Evolutionary conservation across 2,113 vertebrate genomes (phyloP).

Genomic region (Crocuta crocuta): DNA sequence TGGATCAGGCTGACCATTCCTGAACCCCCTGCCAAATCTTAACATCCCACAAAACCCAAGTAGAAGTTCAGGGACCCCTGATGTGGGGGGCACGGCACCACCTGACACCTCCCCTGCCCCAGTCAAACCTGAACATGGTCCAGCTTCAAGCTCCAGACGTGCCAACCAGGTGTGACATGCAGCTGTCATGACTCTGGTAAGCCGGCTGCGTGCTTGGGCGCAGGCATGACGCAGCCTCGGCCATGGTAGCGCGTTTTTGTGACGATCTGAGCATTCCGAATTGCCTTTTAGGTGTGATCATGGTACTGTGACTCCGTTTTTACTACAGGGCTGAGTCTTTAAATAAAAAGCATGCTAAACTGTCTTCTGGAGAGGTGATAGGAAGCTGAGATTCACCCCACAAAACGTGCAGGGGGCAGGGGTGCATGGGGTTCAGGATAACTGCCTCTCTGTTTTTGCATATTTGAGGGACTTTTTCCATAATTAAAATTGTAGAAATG

Average conservation of each 20-base stretch:
- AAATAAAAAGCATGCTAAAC: background rate
- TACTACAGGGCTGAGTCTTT: background rate
- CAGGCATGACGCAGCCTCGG: accelerated
- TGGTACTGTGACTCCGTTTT: background rate
- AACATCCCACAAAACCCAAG: accelerated
- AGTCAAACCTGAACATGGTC: accelerated
- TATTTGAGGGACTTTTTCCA: background rate
- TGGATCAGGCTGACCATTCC: background rate
- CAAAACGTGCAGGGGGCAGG: accelerated
- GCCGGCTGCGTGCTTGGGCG: accelerated
- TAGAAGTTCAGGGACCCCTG: background rate
- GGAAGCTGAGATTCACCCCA: background rate
- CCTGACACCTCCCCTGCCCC: background rate
- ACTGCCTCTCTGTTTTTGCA: background rate
- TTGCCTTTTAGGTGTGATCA: background rate
- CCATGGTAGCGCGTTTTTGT: accelerated
- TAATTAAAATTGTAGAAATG: background rate
- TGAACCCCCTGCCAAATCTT: accelerated
- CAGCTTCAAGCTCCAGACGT: accelerated
- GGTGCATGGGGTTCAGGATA: accelerated
- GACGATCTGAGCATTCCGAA: background rate
- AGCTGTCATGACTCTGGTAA: background rate
- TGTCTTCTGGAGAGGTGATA: background rate
- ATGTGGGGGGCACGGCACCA: accelerated
- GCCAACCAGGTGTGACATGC: accelerated